Evolutionary conservation across 2,113 vertebrate species (phyloP), one percentile per base, ranked within the genome.

Genomic region (Excalfactoria chinensis): DNA sequence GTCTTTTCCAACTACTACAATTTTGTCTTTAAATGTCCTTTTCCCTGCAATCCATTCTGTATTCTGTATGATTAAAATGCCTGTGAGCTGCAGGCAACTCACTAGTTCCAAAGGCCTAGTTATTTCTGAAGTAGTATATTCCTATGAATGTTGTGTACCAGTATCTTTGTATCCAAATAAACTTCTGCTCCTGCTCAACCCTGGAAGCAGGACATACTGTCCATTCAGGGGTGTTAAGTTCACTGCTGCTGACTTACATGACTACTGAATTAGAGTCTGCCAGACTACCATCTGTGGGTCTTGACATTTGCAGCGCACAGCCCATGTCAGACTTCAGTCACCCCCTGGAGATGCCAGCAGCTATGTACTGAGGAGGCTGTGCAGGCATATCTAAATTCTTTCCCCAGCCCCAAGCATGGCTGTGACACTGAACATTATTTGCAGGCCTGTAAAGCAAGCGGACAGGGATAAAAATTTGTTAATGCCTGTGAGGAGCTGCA

Each of bases 321-420:
- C 17, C 35, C 13, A 32, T 0, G 0, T 76, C 64, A 48, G 58
- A 9, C 40, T 66, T 43, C 30, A 48, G 22, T n/a, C n/a, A 15
- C 18, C 46, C 16, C 20, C 37, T 6, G 9, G 13, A 5, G 8
- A 26, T 53, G 49, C 62, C 49, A 23, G 28, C 28, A 25, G 22
- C 28, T 66, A 49, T 30, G 17, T 22, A 11, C 15, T 3, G 8
- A 22, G 2, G 2, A 64, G n/a, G 43, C 37, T 1, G 4, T 6
- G n/a, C n/a, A 49, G 7, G n/a, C 46, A 49, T 14, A 20, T 46
- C 59, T 26, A 26, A 62, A 62, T 25, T 62, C 35, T 62, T 25
- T 23, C 23, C 34, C 58, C 21, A 35, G 21, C 28, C 44, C 25
- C 9, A 5, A 28, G 25, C 5, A 28, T 25, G 14, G 1, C 20